phyloP scores from a whole-genome alignment of 2,888 invertebrate species.

The Liopterus haemorrhoidalis region DNA sequence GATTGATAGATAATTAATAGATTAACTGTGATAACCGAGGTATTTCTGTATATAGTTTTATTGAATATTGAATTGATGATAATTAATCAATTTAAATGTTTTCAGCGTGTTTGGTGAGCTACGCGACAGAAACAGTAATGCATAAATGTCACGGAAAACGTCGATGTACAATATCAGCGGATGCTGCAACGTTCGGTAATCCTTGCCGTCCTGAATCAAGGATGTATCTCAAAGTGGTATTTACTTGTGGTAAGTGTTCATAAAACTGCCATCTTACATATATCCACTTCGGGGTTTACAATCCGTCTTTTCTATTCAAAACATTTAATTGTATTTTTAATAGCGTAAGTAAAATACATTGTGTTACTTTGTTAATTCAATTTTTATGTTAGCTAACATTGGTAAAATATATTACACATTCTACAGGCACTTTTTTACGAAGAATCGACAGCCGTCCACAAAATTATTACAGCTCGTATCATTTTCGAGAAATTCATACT shows the following conservation, averaged over 20 bases:
- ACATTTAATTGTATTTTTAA: constrained; percentile 23
- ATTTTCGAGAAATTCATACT: no score
- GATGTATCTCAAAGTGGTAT: constrained; percentile 80
- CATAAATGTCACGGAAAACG: constrained; percentile 78
- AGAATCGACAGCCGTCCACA: no score
- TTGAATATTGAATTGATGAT: background rate
- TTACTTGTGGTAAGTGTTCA: constrained; percentile 76
- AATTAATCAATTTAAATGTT: constrained; percentile 31
- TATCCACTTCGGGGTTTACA: no score
- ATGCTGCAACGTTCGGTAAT: constrained; percentile 75
- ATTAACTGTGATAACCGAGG: no score
- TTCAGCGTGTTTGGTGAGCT: constrained; percentile 79
- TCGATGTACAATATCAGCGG: constrained; percentile 71
- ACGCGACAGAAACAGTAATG: constrained; percentile 89
- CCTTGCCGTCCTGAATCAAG: constrained; percentile 74
- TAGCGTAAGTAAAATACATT: no score
- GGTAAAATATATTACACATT: constrained; percentile 2
- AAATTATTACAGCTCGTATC: no score
- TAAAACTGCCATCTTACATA: no score
- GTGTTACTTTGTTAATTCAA: constrained; percentile 4
- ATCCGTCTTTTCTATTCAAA: no score
- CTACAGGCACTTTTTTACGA: no score
- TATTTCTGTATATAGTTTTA: background rate
- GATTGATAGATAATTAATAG: no score
- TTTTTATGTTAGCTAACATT: constrained; percentile 6